Percentiles rank a stretch among this genome's conserved stretches.
phyloP scores from a whole-genome alignment of 2,797 vertebrate species.

The Dendrocincla tyrannina region DNA sequence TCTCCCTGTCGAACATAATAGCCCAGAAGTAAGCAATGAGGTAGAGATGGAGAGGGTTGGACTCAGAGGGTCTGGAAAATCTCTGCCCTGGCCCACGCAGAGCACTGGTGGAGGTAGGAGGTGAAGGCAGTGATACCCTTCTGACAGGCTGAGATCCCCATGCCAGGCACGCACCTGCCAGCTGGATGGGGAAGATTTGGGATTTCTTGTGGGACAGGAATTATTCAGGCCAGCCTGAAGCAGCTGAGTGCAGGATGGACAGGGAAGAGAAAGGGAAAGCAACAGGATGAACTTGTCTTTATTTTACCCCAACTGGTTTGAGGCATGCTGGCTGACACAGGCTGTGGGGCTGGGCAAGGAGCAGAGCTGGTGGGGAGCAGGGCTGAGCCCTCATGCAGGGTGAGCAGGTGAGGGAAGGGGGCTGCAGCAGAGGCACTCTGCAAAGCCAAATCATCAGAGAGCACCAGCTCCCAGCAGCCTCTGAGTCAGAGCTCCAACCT shows the following conservation, averaged over 20 bases:
- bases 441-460: not conserved
- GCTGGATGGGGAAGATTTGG: not conserved
- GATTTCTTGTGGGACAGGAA: not conserved
- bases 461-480: not conserved
- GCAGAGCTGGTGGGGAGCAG: not conserved
- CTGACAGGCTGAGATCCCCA: not conserved
- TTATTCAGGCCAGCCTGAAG: not conserved
- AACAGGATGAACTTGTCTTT: not conserved
- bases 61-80: constrained; percentile 20
- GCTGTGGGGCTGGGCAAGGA: not conserved
- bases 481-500: rapidly evolving
- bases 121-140: not conserved
- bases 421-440: not conserved
- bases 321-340: not conserved
- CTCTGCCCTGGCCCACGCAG: not conserved
- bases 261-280: not conserved
- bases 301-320: not conserved
- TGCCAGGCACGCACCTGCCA: rapidly evolving
- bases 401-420: too few species aligned
- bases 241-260: not conserved
- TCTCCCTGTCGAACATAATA: constrained; percentile 35
- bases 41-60: not conserved
- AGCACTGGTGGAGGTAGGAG: not conserved
- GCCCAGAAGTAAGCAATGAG: constrained; percentile 44
- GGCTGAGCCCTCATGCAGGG: not conserved